phyloP scores from a whole-genome alignment of 2,888 invertebrate species.

The Sinhomidia bicolor region DNA sequence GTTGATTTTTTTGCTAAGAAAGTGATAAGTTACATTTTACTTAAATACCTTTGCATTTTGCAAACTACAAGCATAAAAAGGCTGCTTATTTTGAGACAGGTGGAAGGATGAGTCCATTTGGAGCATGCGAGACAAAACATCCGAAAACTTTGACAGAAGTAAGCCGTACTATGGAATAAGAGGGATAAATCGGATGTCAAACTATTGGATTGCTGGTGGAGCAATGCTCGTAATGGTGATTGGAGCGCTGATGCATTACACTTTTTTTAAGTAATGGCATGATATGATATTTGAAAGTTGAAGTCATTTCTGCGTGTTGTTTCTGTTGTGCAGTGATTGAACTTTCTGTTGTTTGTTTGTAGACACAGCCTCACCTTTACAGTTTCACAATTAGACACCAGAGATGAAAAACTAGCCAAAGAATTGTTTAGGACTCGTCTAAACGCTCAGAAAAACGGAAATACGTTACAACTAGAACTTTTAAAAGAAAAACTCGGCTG shows the following conservation, averaged over 20 bases:
- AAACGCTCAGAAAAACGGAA: conserved; percentile 74
- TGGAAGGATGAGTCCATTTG: conserved; percentile 82
- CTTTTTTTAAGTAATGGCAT: conserved; percentile 84
- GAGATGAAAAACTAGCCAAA: conserved; percentile 51
- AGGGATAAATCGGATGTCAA: conserved; percentile 85
- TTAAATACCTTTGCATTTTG: background rate
- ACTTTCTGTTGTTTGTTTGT: conserved; percentile 19
- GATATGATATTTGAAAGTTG: background rate
- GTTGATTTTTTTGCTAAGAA: background rate
- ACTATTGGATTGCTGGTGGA: conserved; percentile 85
- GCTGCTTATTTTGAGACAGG: conserved; percentile 32
- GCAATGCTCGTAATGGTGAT: conserved; percentile 85
- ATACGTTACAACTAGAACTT: conserved; percentile 69
- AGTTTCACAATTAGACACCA: conserved; percentile 54
- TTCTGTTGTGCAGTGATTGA: too few species aligned
- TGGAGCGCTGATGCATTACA: conserved; percentile 85
- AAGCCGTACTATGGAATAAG: conserved; percentile 86
- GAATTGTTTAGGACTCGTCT: conserved; percentile 42
- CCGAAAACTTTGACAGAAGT: conserved; percentile 81
- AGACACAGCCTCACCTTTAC: conserved; percentile 73
- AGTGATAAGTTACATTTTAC: background rate
- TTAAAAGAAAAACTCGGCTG: conserved; percentile 59
- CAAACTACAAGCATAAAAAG: too few species aligned
- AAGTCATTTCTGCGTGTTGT: too few species aligned
- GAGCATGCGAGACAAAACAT: conserved; percentile 81